Percentiles rank a stretch among this genome's conserved stretches.
These are phyloP conservation scores for Antheraea pernyi DNA, from an alignment of 1,140 invertebrate genomes.

Conservation along the genomic window DNA sequence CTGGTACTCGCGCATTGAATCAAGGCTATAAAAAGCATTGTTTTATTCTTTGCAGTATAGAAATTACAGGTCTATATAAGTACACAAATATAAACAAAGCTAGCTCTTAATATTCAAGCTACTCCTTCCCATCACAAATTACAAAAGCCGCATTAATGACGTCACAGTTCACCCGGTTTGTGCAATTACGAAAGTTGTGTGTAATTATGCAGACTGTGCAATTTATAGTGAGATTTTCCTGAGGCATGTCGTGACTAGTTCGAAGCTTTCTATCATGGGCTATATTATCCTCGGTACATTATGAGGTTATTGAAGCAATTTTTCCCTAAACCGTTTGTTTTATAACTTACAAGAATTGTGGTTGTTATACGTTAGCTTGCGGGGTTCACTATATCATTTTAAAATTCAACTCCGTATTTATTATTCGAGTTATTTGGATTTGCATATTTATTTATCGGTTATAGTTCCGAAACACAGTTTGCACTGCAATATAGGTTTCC, in stretches of 20 bases:
- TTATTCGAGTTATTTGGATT: too few relatives aligned
- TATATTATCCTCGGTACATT: conserved; percentile 43
- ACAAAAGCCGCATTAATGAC: conserved; percentile 46
- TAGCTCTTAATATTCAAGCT: neutral
- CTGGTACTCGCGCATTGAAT: too few relatives aligned
- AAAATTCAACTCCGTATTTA: neutral
- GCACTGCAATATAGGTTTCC: too few relatives aligned
- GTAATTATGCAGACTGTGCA: conserved; percentile 55
- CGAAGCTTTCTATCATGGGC: conserved; percentile 57
- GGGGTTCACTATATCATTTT: neutral
- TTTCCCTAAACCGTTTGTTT: conserved; percentile 5
- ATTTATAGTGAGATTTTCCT: conserved; percentile 60
- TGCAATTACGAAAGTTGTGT: conserved; percentile 23
- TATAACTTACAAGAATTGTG: neutral
- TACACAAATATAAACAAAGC: too few relatives aligned
- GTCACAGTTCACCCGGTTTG: conserved; percentile 59
- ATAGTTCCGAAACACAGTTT: too few relatives aligned
- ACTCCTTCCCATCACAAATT: conserved; percentile 21
- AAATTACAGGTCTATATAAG: too few relatives aligned
- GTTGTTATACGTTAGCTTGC: neutral
- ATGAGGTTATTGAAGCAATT: conserved; percentile 37
- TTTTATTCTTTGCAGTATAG: too few relatives aligned
- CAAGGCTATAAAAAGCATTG: too few relatives aligned
- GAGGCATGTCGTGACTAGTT: conserved; percentile 54
- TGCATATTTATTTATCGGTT: too few relatives aligned